Conservation (phyloP, 2,888 invertebrate genomes). For the Stenurella melanura region DNA sequence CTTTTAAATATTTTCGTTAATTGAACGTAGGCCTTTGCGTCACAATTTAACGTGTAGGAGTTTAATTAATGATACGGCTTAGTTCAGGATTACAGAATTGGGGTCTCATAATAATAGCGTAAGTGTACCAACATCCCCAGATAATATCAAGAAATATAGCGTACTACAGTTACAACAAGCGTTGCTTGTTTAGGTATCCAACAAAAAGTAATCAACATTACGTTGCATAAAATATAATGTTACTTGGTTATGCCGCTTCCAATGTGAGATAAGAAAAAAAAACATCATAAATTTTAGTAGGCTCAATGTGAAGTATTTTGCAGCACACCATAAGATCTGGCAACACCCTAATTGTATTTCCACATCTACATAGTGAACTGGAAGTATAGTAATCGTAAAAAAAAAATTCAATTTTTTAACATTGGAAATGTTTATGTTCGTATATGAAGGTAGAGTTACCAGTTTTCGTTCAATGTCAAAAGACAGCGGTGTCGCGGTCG, state of each 20-base stretch:
- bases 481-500: no score
- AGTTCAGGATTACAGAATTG: not conserved
- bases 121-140: not conserved
- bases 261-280: not conserved
- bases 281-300: not conserved
- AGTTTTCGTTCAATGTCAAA: no score
- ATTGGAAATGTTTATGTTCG: no score
- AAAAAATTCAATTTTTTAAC: no score
- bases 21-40: not conserved
- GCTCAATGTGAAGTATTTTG: no score
- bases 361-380: no score
- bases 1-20: not conserved
- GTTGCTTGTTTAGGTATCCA: not conserved
- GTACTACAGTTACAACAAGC: not conserved
- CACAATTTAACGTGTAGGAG: not conserved
- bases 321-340: not conserved
- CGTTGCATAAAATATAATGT: not conserved
- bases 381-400: no score
- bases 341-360: no score
- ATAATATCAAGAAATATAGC: not conserved
- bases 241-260: not conserved
- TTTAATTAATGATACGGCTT: constrained; percentile 6
- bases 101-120: not conserved
- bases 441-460: no score
- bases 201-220: not conserved